Base-by-base conservation (phyloP, 2,888 invertebrate genomes). In the Drosophila nr. perissopoda region DNA sequence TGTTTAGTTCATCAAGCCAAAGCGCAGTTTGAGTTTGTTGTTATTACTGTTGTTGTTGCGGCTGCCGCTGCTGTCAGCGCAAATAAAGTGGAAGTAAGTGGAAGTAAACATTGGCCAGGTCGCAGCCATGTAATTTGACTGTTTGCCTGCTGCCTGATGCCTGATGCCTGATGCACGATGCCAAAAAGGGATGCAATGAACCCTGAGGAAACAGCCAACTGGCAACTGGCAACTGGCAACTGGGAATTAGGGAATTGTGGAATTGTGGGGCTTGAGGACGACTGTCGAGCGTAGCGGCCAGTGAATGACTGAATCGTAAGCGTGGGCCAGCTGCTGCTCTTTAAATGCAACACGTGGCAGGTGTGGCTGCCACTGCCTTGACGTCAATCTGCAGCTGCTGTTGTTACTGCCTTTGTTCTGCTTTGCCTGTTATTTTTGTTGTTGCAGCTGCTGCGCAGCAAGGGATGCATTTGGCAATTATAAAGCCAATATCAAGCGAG, bases 271-370 rank as follows among this genome's bases (percentile, higher is more conserved):
- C 60, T 16, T 48, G 49, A 57, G 16, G 57, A 38, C 53, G 34
- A 53, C 5, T 34, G 53, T 16, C 31, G 52, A 29, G 21, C 46
- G 21, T 2, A 13, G 13, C 4, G 46, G 13, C 7, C 46, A 54
- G 13, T 27, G 36, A 25, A 16, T 51, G 57, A 33, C 70, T 27
- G 38, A 60, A 53, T 42, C 53, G 60, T 51, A 38, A 36, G 48
- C 63, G 54, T 57, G 18, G 25, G 66, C 75, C 78, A 81, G 78
- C 81, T 81, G 79, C 72, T 72, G 81, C 53, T 48, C 18, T 59
- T 70, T 62, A 54, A 69, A 72, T 68, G 87, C 84, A 85, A 85
- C 84, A 85, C 89, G 84, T 89, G 84, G 84, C 84, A 89, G 84
- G 84, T 85, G 84, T 81, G 79, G 78, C 79, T 29, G 73, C 40